Conservation (phyloP, 2,113 vertebrate species). For the Tauraco erythrolophus region DNA sequence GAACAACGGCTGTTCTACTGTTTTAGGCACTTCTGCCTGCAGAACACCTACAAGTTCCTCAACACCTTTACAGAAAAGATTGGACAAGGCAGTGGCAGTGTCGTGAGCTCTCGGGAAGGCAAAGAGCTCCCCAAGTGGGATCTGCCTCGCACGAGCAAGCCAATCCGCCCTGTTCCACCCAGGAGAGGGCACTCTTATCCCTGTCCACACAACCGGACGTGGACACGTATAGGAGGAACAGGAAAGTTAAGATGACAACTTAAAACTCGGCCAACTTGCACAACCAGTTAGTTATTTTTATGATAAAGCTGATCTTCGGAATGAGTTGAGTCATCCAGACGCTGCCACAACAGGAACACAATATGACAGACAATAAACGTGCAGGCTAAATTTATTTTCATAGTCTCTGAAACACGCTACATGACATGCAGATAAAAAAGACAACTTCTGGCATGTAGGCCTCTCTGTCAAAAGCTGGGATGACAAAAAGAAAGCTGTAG, state of each 20-base stretch:
- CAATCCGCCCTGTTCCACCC: neutral
- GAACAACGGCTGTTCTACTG: neutral
- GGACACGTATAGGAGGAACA: neutral
- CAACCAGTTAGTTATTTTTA: conserved; percentile 11
- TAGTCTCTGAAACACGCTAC: neutral
- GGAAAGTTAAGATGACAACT: neutral
- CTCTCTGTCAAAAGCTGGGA: neutral
- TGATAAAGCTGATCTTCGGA: neutral
- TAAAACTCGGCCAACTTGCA: neutral
- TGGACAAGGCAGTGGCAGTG: neutral
- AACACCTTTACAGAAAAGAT: neutral
- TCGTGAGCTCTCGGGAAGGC: neutral
- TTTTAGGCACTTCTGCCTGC: neutral
- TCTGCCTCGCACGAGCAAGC: neutral
- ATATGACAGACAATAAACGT: neutral
- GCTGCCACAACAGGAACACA: neutral
- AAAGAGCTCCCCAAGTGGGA: neutral
- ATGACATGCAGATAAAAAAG: neutral
- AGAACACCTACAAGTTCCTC: neutral
- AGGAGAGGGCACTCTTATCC: conserved; percentile 56
- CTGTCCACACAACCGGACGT: neutral
- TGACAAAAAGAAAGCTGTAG: neutral
- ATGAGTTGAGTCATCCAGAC: conserved; percentile 2
- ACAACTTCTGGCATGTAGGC: neutral
- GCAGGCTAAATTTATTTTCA: neutral